Evolutionary conservation across 2,888 invertebrate species (phyloP), one percentile per base, ranked within the genome.

Genomic region (Fragum whitleyi): DNA sequence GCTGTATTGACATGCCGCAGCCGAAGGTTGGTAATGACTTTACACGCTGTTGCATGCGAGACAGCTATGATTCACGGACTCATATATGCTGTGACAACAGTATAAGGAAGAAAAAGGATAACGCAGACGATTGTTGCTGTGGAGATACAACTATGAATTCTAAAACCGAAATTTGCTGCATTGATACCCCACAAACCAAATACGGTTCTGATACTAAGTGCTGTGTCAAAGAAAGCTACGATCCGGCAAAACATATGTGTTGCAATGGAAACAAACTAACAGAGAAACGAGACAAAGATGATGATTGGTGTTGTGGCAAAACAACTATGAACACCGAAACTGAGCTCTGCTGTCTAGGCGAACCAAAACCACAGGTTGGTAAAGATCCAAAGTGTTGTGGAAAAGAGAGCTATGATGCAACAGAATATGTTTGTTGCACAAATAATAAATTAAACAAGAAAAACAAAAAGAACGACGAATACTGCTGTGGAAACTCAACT

Each of bases 241-340:
- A 70, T 29, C 29, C 57, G 19, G 73, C 28, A 0, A 77, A 57
- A 23, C 26, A 59, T 5, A 36, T 81, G 28, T 81, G 81, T 32
- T 77, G 77, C 65, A 55, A 77, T 47, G 70, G 77, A 28, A 42
- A 57, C 9, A 51, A 62, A 32, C 23, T 77, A 2, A 32, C 29
- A 29, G 26, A 65, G 6, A 81, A 81, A 36, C 26, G 53, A 6
- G 29, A 74, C 26, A 39, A 16, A n/a, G 32, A 67, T n/a, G 77
- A 81, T 16, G 70, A 77, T 39, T 81, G 77, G 77, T 81, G 81
- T 61, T 81, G 81, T 65, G 81, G 77, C 3, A 57, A 74, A 65
- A 59, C 67, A 16, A 81, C 81, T n/a, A 75, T 72, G 57, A 75
- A 81, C 29, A 78, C 78, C 3, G 55, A 23, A 9, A 69, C 16